Conservation (phyloP, 2,888 invertebrate species). For the Scaptomyza reducta region DNA sequence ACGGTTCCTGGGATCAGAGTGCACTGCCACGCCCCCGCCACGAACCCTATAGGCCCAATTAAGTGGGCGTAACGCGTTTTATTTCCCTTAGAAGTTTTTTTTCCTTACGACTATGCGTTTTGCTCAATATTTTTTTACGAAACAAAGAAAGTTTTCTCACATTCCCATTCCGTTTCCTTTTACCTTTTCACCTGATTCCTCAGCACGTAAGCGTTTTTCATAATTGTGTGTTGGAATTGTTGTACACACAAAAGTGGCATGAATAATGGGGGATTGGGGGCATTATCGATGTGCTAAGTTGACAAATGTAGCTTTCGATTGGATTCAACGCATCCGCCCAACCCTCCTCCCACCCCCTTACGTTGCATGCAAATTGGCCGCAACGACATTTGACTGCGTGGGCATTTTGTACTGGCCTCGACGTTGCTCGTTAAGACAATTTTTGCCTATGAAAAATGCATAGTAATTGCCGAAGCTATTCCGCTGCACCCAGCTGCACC, state of each 20-base stretch:
- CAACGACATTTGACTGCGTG: slow-evolving; percentile 25
- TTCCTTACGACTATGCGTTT: slow-evolving; percentile 20
- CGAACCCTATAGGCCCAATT: slow-evolving; percentile 54
- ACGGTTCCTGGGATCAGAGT: slow-evolving; percentile 47
- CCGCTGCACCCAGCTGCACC: slow-evolving; percentile 4
- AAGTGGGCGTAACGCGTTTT: slow-evolving; percentile 64
- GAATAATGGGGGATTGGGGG: background rate
- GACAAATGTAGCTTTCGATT: slow-evolving; percentile 54
- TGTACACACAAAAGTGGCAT: background rate
- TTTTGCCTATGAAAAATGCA: slow-evolving; percentile 68
- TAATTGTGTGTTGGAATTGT: slow-evolving; percentile 66
- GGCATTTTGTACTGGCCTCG: slow-evolving; percentile 41
- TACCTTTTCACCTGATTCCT: too few species aligned
- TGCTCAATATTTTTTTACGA: background rate
- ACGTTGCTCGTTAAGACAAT: slow-evolving; percentile 29
- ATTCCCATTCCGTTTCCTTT: too few species aligned
- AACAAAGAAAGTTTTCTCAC: slow-evolving; percentile 36
- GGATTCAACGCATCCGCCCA: background rate
- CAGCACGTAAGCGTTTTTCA: slow-evolving; percentile 55
- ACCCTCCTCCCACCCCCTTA: background rate
- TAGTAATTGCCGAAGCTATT: slow-evolving; percentile 48
- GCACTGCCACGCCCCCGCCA: slow-evolving; percentile 53
- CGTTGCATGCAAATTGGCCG: slow-evolving; percentile 53
- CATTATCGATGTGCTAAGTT: slow-evolving; percentile 76
- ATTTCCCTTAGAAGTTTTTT: slow-evolving; percentile 10